These are phyloP conservation scores for Dolichopus griseipennis DNA, from an alignment of 2,888 invertebrate species.

Conservation along the genomic window DNA sequence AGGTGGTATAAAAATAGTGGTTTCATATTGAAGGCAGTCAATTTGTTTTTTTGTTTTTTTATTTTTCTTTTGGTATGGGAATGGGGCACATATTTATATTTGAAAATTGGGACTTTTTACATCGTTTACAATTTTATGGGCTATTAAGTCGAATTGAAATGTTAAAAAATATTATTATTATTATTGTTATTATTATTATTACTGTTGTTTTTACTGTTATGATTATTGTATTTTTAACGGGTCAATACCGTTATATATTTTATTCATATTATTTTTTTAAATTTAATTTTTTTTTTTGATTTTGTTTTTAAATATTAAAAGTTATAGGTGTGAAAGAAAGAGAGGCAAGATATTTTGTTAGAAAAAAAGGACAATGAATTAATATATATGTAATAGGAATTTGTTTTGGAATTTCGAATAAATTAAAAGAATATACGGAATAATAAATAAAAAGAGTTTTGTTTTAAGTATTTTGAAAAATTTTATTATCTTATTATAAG, in stretches of 20 bases:
- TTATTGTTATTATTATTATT: conserved; percentile 4
- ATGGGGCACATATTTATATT: neutral
- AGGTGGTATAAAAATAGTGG: neutral
- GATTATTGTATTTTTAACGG: conserved; percentile 4
- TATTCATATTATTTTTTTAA: neutral
- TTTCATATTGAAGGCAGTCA: no score
- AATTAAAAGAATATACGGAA: no score
- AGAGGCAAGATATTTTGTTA: neutral
- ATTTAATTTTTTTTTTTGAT: neutral
- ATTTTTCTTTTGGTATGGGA: no score
- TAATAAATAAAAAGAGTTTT: no score
- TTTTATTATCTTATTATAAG: no score
- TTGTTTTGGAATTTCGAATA: neutral
- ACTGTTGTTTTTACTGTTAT: conserved; percentile 1
- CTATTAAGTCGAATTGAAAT: conserved; percentile 9
- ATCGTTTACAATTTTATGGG: conserved; percentile 7
- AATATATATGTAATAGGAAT: neutral
- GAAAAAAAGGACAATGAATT: no score
- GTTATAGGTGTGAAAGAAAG: neutral
- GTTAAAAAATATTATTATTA: conserved; percentile 9
- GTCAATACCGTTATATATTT: neutral
- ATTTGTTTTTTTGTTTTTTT: no score
- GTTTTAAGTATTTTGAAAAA: no score
- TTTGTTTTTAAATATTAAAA: neutral
- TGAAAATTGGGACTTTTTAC: conserved; percentile 3